Evolutionary conservation across 2,797 vertebrate species (phyloP).

Genomic region (Pipistrellus nathusii): DNA sequence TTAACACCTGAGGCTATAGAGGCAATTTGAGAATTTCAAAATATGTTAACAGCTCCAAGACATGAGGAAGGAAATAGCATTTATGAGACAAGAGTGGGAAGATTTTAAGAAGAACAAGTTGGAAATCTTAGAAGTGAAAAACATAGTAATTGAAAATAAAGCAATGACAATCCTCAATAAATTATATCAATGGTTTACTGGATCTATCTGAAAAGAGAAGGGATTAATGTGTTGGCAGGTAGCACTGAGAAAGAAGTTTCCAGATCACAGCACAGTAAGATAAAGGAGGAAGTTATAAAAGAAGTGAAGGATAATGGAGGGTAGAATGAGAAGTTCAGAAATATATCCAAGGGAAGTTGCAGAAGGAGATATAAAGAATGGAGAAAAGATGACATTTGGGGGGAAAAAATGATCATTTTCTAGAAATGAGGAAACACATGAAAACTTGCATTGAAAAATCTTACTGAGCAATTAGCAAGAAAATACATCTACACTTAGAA

Average conservation of each 20-base stretch:
- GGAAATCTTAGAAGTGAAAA: slow-evolving; percentile 21
- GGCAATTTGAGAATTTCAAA: background rate
- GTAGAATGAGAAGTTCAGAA: background rate
- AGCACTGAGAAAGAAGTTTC: background rate
- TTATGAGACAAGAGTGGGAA: background rate
- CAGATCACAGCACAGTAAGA: background rate
- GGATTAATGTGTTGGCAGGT: background rate
- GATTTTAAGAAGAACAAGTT: background rate
- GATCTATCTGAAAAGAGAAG: background rate
- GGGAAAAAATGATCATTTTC: slow-evolving; percentile 22
- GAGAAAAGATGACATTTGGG: background rate
- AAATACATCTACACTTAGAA: slow-evolving; percentile 16
- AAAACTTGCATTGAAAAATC: background rate
- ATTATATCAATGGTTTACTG: background rate
- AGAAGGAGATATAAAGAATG: background rate
- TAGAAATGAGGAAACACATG: background rate
- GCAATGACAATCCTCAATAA: background rate
- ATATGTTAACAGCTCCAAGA: background rate
- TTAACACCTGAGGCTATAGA: background rate
- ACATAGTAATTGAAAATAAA: background rate
- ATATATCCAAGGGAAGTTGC: background rate
- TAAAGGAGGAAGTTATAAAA: background rate
- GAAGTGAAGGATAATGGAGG: background rate
- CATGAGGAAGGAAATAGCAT: background rate
- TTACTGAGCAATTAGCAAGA: background rate